These are phyloP conservation scores for Bombus breviceps DNA, from an alignment of 1,140 invertebrate genomes.

Conservation along the genomic window DNA sequence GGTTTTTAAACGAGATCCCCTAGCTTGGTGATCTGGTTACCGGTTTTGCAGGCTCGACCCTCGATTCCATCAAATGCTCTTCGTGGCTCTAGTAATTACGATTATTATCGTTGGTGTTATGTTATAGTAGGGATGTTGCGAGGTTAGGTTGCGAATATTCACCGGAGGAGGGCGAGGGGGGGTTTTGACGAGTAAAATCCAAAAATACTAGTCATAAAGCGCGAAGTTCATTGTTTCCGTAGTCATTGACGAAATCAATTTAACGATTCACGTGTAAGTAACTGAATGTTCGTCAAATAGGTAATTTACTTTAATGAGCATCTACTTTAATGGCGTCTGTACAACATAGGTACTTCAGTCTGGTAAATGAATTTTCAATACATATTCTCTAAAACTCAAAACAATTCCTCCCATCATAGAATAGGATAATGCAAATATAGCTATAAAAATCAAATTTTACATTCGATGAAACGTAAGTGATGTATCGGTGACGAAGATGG, in stretches of 20 bases:
- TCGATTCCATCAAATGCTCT: not conserved
- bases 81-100: not conserved
- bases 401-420: no score
- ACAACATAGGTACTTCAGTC: not conserved
- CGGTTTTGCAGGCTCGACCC: not conserved
- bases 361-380: not conserved
- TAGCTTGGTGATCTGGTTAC: conserved; percentile 6
- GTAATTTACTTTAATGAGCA: not conserved
- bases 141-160: not conserved
- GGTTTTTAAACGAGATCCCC: not conserved
- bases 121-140: no score
- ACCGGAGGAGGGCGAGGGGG: no score
- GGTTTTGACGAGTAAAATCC: no score
- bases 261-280: not conserved
- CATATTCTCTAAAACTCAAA: not conserved
- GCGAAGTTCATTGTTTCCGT: no score
- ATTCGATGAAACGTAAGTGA: not conserved
- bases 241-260: no score
- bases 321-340: not conserved
- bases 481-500: not conserved
- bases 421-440: no score
- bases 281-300: not conserved
- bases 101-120: not conserved
- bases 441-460: not conserved
- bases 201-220: no score